A percentile compares a stretch with the other conserved stretches of the same genome.
Conservation (phyloP, 2,888 invertebrate species). For the Diarsia rubi region DNA sequence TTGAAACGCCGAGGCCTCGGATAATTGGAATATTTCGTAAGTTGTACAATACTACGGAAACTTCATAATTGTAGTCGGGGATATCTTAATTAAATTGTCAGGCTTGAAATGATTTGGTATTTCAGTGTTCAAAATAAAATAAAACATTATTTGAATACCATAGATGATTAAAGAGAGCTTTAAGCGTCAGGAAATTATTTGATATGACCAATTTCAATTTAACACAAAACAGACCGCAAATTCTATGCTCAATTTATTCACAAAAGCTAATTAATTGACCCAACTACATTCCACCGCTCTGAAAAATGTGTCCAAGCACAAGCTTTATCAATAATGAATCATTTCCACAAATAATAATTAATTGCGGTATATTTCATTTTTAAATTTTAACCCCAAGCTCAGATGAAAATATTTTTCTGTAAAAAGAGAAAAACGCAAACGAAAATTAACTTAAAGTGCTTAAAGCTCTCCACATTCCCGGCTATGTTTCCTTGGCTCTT, state of each 20-base stretch:
- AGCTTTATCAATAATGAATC: neutral
- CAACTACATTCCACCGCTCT: conserved; percentile 8
- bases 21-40: conserved; percentile 75
- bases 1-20: conserved; percentile 75
- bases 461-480: conserved; percentile 74
- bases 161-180: neutral
- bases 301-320: conserved; percentile 23
- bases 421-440: conserved; percentile 69
- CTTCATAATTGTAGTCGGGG: conserved; percentile 64
- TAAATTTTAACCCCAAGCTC: neutral
- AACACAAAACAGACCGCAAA: conserved; percentile 44
- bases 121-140: neutral
- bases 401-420: neutral
- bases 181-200: neutral
- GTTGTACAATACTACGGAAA: conserved; percentile 53
- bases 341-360: neutral
- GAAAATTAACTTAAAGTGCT: conserved; percentile 77
- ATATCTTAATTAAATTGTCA: conserved; percentile 47
- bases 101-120: conserved; percentile 4
- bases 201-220: conserved; percentile 29
- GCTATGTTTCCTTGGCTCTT: conserved; percentile 80
- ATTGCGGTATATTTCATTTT: neutral
- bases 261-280: conserved; percentile 47
- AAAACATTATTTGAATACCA: neutral
- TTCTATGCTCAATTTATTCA: conserved; percentile 33